Conservation (phyloP, 2,888 invertebrate genomes). For the Agrotis puta region DNA sequence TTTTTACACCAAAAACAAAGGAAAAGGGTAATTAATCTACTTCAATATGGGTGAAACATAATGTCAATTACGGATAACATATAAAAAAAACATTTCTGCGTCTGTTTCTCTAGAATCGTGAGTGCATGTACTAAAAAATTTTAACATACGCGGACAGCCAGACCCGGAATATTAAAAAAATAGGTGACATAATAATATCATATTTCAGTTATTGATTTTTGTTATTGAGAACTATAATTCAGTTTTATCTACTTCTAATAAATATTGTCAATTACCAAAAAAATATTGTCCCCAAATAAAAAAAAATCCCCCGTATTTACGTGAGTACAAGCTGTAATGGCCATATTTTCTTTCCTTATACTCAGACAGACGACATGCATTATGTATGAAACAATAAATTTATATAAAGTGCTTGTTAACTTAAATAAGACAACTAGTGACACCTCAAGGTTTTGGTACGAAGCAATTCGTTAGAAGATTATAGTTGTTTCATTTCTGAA, state of each 20-base stretch:
- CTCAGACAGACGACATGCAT: conserved; percentile 50
- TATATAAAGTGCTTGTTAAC: conserved; percentile 64
- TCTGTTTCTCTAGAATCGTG: too few relatives aligned
- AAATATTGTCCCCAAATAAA: conserved; percentile 8
- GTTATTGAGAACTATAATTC: not conserved
- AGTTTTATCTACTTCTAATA: not conserved
- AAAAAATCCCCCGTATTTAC: conserved; percentile 20
- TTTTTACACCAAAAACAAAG: too few relatives aligned
- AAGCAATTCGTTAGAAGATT: conserved; percentile 38
- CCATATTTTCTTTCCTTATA: conserved; percentile 47
- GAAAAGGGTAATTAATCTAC: not conserved
- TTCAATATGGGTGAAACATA: not conserved
- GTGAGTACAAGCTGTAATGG: conserved; percentile 52
- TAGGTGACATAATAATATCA: too few relatives aligned
- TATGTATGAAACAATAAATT: conserved; percentile 65
- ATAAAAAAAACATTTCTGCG: too few relatives aligned
- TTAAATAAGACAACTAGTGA: conserved; percentile 54
- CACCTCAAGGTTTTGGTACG: conserved; percentile 37
- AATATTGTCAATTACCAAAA: conserved; percentile 20
- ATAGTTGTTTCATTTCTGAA: not conserved
- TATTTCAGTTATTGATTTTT: not conserved
- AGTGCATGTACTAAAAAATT: too few relatives aligned
- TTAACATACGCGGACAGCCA: too few relatives aligned
- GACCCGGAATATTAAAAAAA: too few relatives aligned
- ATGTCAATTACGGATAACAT: not conserved